Evolutionary conservation across 2,888 invertebrate genomes (phyloP).

Genomic region (Eupithecia pulchellata): DNA sequence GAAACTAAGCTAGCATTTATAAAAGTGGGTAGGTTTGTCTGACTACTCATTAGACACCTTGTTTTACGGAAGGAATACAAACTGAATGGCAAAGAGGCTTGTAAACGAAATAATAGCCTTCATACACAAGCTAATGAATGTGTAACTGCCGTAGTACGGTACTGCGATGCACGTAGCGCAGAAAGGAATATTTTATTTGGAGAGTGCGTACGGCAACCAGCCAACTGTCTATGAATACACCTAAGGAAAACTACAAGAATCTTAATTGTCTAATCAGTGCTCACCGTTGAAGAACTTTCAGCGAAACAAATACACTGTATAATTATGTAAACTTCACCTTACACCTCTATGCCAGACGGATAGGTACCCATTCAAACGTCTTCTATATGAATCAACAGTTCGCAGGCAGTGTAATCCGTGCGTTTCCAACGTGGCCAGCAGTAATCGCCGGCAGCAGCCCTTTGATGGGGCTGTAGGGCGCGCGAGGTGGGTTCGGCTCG

Average conservation of each 20-base stretch:
- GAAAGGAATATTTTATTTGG: background rate
- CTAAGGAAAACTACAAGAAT: background rate
- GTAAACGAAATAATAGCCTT: background rate
- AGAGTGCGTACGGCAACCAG: background rate
- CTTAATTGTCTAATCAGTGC: background rate
- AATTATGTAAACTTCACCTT: background rate
- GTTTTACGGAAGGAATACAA: background rate
- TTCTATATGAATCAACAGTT: background rate
- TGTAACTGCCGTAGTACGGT: background rate
- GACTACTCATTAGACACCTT: constrained; percentile 5
- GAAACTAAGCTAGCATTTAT: background rate
- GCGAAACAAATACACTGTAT: no score
- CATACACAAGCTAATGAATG: background rate
- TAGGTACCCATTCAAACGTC: background rate
- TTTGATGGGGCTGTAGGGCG: background rate
- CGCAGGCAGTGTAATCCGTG: background rate
- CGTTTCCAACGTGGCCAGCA: background rate
- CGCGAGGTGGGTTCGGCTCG: no score
- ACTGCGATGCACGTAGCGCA: background rate
- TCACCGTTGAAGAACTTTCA: no score
- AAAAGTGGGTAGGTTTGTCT: background rate
- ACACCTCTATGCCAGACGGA: background rate
- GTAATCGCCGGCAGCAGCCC: constrained; percentile 2
- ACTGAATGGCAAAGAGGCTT: background rate
- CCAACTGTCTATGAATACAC: background rate